These are phyloP conservation scores for Gorsachius magnificus DNA, from an alignment of 2,797 vertebrate genomes.

Conservation along the genomic window DNA sequence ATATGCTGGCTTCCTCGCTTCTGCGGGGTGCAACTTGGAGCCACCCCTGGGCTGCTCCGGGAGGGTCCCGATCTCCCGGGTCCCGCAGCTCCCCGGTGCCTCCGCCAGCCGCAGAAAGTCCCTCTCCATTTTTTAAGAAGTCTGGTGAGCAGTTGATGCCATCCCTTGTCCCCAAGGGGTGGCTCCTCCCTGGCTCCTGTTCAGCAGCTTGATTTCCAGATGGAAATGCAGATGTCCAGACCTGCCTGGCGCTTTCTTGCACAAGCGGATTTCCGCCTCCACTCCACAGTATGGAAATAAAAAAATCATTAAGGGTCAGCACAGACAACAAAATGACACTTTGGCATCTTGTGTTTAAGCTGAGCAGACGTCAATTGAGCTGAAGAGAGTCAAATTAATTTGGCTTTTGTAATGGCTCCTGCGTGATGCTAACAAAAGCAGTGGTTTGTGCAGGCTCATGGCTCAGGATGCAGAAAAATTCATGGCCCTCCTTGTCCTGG, in stretches of 20 bases:
- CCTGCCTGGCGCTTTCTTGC: not conserved
- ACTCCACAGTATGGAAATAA: not conserved
- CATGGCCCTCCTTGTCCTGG: fast-evolving
- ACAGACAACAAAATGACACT: not conserved
- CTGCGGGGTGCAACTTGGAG: fast-evolving
- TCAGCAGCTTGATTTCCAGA: not conserved
- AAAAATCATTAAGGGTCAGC: not conserved
- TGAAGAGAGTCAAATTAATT: not conserved
- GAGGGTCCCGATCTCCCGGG: fast-evolving
- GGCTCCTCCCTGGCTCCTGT: not conserved
- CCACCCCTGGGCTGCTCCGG: fast-evolving
- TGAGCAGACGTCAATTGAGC: not conserved
- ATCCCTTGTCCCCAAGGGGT: not conserved
- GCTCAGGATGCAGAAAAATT: not conserved
- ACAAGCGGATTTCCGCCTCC: not conserved
- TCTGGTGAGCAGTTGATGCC: not conserved
- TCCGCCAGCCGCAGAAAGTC: not conserved
- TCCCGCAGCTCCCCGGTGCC: not conserved
- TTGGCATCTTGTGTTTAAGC: not conserved
- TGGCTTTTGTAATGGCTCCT: not conserved
- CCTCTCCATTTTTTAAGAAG: not conserved
- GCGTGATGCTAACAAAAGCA: not conserved
- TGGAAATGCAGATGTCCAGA: not conserved
- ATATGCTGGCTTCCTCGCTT: fast-evolving
- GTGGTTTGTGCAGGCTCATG: not conserved